Conservation (phyloP, 2,797 vertebrate species). For the Allenopithecus nigroviridis region DNA sequence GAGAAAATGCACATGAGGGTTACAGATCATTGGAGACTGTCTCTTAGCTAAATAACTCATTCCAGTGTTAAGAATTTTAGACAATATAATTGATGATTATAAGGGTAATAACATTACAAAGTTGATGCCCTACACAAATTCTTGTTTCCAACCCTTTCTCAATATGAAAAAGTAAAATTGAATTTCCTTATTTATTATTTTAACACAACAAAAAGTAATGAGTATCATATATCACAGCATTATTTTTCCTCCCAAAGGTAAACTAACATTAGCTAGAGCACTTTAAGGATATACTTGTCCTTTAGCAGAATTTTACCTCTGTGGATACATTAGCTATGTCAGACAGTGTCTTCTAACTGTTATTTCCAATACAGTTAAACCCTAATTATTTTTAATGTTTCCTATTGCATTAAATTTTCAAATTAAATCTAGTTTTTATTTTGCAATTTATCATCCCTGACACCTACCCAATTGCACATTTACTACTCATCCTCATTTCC, state of each 20-base stretch:
- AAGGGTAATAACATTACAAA: not conserved
- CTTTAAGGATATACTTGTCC: not conserved
- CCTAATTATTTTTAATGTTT: not conserved
- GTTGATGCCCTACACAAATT: not conserved
- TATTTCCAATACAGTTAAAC: not conserved
- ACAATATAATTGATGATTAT: not conserved
- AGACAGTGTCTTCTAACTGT: not conserved
- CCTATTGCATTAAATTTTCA: not conserved
- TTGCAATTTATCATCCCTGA: not conserved
- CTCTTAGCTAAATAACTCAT: not conserved
- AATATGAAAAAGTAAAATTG: not conserved
- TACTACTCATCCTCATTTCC: not conserved
- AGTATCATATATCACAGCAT: not conserved
- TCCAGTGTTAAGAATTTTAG: conserved; percentile 8
- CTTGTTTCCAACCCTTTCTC: not conserved
- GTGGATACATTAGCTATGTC: not conserved
- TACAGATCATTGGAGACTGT: not conserved
- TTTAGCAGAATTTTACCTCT: not conserved
- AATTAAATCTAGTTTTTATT: not conserved
- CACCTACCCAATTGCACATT: not conserved
- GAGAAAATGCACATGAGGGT: not conserved
- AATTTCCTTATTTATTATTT: not conserved
- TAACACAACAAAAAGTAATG: not conserved
- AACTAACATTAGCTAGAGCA: not conserved
- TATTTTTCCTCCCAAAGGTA: not conserved